Base-by-base conservation (phyloP, 2,888 invertebrate species). In the Cyclophora albipunctata region DNA sequence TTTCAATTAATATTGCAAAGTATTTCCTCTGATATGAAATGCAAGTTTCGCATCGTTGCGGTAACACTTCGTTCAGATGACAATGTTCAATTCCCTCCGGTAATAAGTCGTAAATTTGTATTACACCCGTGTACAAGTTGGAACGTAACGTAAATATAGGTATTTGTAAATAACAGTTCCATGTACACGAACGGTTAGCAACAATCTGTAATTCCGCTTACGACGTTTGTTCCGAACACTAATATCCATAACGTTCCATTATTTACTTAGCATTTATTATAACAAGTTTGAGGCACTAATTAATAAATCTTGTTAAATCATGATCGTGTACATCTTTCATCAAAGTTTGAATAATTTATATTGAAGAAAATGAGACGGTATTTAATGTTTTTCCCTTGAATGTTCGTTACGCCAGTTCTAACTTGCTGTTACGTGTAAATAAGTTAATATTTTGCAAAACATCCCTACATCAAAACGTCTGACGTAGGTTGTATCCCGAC, bases 81-180 rank as follows among this genome's bases (percentile, higher is more conserved):
- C 75, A 73, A 56, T 60, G 71, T 71, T 68, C 73, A 73, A 78
- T 75, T 77, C 76, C 75, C 75, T 59, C 46, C 53, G 59, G 76
- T 66, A 75, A 72, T 76, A 73, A 67, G 67, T 73, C 78, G 69
- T 75, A 76, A 78, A 80, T 78, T 76, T 66, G 69, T 73, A 76
- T 78, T 75, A 72, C 71, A 53, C 54, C 54, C 52, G 54, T 49
- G 52, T 59, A 58, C 59, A 63, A 66, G 60, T 63, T 64, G 51
- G 56, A 55, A 54, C 55, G 51, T 55, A 59, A 54, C 56, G 54
- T 57, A 52, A 58, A 57, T 57, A 54, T 53, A 49, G 50, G 53
- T 55, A 54, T 52, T 52, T 43, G 51, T 55, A 44, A 48, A 47
- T 42, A 45, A 34, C 40, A 44, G 5, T 42, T 43, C 48, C 45